A percentile compares a stretch with the other conserved stretches of the same genome.
Conservation (phyloP, 2,797 vertebrate genomes). For the Dermochelys coriacea region DNA sequence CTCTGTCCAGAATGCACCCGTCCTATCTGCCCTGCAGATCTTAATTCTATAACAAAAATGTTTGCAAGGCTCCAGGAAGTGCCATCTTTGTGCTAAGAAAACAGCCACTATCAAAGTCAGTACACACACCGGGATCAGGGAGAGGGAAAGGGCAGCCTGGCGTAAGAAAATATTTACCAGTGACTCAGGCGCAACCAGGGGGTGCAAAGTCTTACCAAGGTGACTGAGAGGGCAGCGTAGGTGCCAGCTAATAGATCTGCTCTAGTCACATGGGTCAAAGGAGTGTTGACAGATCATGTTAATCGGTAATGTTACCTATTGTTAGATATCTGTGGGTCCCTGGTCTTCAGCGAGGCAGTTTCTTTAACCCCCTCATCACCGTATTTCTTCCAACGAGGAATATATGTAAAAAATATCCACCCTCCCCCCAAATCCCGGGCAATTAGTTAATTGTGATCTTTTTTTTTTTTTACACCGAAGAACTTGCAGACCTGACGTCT, state of each 20-base stretch:
- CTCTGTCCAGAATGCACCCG: not conserved
- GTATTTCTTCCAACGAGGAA: not conserved
- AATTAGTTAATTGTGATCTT: not conserved
- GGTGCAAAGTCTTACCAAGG: conserved; percentile 62
- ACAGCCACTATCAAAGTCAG: conserved; percentile 51
- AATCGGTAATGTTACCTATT: conserved; percentile 70
- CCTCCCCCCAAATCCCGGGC: not conserved
- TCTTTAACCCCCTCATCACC: conserved; percentile 40
- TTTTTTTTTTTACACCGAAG: not conserved
- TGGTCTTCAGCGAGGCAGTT: not conserved
- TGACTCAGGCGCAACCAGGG: conserved; percentile 56
- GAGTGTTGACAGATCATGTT: conserved; percentile 68
- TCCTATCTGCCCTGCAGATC: conserved; percentile 25
- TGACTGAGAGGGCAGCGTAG: conserved; percentile 69
- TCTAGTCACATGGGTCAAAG: conserved; percentile 59
- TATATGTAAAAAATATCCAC: not conserved
- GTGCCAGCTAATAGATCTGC: conserved; percentile 70
- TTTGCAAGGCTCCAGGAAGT: conserved; percentile 57
- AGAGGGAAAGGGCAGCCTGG: conserved; percentile 50
- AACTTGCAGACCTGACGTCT: not conserved
- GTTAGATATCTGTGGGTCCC: not conserved
- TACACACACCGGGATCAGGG: conserved; percentile 31
- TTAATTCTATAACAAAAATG: conserved; percentile 53
- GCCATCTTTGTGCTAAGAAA: conserved; percentile 52
- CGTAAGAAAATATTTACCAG: conserved; percentile 70